Conservation (phyloP, 2,113 vertebrate species). For the Tapirus terrestris region DNA sequence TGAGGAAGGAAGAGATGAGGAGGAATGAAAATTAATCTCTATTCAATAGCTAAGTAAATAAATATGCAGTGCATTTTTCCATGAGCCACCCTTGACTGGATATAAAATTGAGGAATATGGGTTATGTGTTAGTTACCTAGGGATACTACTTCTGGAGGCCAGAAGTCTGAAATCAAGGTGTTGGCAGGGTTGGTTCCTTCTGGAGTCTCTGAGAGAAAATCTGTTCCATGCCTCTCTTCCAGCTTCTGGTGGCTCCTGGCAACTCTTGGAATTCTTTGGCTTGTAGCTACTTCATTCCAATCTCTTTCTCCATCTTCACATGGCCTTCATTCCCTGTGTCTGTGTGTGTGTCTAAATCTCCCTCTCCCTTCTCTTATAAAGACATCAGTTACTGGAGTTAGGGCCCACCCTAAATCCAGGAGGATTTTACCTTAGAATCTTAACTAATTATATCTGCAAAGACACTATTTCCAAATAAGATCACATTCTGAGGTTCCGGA, state of each 20-base stretch:
- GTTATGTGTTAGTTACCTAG: background rate
- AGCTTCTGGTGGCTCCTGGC: background rate
- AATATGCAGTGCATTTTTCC: background rate
- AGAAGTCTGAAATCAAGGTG: background rate
- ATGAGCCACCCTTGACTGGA: background rate
- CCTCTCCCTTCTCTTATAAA: background rate
- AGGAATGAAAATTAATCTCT: background rate
- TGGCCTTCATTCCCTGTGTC: background rate
- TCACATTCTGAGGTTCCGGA: background rate
- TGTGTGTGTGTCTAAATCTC: background rate
- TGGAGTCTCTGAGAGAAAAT: background rate
- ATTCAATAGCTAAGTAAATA: background rate
- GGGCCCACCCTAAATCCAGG: background rate
- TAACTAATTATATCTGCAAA: background rate
- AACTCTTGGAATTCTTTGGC: background rate
- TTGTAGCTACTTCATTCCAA: background rate
- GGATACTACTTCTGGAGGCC: background rate
- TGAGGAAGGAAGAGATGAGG: background rate
- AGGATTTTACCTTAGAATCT: background rate
- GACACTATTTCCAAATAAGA: background rate
- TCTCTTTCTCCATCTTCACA: background rate
- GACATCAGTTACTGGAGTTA: background rate
- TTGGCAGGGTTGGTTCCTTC: background rate
- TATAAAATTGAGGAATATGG: background rate
- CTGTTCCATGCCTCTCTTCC: background rate